Conservation (phyloP, 2,888 invertebrate species). For the Busseola fusca region DNA sequence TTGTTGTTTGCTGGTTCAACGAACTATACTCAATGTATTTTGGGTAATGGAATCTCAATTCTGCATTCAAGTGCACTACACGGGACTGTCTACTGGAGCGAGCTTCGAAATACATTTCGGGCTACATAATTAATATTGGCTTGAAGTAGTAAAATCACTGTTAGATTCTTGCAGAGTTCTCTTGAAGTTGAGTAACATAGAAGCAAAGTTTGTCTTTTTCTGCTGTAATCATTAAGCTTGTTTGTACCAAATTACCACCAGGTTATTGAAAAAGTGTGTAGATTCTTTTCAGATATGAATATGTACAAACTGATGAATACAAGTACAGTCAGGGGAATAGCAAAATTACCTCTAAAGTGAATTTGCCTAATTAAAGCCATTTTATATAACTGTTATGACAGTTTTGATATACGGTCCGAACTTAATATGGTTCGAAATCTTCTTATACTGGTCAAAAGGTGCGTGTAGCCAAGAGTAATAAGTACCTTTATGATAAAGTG, state of each 20-base stretch:
- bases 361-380: neutral
- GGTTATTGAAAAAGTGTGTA: neutral
- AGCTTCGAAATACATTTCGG: constrained; percentile 32
- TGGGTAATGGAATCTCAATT: constrained; percentile 51
- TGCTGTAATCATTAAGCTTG: neutral
- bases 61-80: constrained; percentile 46
- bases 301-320: neutral
- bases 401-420: neutral
- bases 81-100: constrained; percentile 4
- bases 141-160: neutral
- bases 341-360: neutral
- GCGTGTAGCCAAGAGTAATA: neutral
- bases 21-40: constrained; percentile 60
- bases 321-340: neutral
- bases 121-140: constrained; percentile 18
- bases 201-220: neutral
- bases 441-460: neutral
- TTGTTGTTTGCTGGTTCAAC: constrained; percentile 64
- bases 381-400: neutral
- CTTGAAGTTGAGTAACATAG: no score
- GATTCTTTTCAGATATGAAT: neutral
- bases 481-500: neutral
- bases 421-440: neutral
- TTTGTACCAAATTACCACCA: neutral
- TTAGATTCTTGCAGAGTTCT: neutral